Evolutionary conservation across 2,888 invertebrate genomes (phyloP), one percentile per base, ranked within the genome.

Genomic region (Ephialtes manifestator): DNA sequence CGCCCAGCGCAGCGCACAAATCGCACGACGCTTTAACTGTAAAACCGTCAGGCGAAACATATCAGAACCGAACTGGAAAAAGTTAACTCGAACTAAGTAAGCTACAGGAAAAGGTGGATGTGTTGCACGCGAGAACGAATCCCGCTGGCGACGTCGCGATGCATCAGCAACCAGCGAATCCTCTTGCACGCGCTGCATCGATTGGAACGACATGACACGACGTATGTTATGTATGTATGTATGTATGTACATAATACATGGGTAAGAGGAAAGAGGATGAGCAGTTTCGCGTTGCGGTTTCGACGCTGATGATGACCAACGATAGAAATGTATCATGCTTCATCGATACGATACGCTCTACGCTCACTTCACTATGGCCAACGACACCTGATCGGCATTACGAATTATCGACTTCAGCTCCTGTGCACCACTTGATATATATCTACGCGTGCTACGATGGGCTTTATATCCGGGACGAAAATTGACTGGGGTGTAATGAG

Each of bases 21-120:
- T 70, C 70, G 76, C 55, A 53, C 75, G 83, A 81, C 76, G 86
- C 84, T 88, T 87, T 89, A 92, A 90, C 91, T 90, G 90, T 91
- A 91, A 88, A 89, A 85, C 89, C 86, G 89, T 89, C 89, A 87
- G 88, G 88, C 87, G 58, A 43, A 55, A 58, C 82, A 72, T 70
- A 70, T 65, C 63, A 74, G 60, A 67, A 28, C 65, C n/a, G 46
- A 77, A 58, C 10, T 76, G 71, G 46, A 83, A 79, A 70, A 71
- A 68, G 11, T 46, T 71, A 71, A 71, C 71, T 55, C 53, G 53
- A 31, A 28, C 43, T 28, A 28, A 28, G 35, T 28, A 28, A 28
- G 35, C 43, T 60, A 39, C 18, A 18, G 13, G 13, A 18, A 39
- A 31, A 68, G 24, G 55, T n/a, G 39, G 46, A 78, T 35, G 39